Percentiles rank a stretch among this genome's conserved stretches.
Conservation (phyloP, 2,797 vertebrate species). For the Pyrocephalus nanus region DNA sequence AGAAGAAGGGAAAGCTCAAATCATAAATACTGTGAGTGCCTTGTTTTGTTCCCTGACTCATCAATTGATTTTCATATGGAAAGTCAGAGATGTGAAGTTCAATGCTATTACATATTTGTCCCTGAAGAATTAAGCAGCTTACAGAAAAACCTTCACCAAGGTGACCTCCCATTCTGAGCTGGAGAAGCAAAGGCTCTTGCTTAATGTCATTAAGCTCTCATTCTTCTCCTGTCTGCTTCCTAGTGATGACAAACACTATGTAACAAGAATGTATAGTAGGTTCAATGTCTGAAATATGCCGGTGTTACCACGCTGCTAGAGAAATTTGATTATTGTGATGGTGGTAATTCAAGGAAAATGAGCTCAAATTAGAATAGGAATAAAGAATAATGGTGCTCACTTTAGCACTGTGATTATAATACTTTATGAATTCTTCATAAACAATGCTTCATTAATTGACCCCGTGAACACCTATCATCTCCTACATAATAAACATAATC, state of each 20-base stretch:
- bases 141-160: not conserved
- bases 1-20: not conserved
- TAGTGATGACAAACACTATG: not conserved
- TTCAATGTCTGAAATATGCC: not conserved
- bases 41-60: constrained; percentile 3
- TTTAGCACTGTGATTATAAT: not conserved
- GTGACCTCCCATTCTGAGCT: not conserved
- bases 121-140: constrained; percentile 10
- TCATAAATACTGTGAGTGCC: not conserved
- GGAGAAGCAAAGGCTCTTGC: not conserved
- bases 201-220: not conserved
- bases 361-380: not conserved
- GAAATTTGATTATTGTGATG: not conserved
- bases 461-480: not conserved
- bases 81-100: not conserved
- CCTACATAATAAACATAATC: not conserved
- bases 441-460: not conserved
- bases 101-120: not conserved
- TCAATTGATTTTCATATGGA: not conserved
- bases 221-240: not conserved
- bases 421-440: not conserved
- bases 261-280: not conserved
- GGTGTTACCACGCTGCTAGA: not conserved
- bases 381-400: not conserved
- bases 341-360: not conserved